Evolutionary conservation across 2,888 invertebrate species (phyloP).

Genomic region (Balanococcus diminutus): DNA sequence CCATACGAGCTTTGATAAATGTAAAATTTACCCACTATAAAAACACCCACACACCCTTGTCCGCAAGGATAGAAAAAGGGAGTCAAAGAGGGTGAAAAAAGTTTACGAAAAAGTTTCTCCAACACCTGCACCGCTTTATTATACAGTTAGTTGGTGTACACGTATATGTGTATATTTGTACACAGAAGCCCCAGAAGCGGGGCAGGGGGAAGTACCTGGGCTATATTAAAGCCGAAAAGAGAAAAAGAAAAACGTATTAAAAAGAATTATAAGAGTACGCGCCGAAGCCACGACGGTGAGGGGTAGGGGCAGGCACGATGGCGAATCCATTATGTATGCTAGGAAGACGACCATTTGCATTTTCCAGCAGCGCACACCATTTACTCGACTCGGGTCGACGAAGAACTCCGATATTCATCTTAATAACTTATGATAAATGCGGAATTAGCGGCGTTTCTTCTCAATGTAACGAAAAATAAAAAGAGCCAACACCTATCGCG

Average conservation of each 20-base stretch:
- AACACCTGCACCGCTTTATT: constrained; percentile 39
- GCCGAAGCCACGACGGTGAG: not conserved
- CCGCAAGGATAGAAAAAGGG: not conserved
- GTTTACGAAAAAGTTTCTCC: not conserved
- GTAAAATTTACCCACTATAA: not conserved
- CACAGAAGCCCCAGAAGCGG: not conserved
- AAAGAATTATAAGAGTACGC: constrained; percentile 16
- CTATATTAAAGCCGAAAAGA: not conserved
- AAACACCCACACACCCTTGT: not conserved
- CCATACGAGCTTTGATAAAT: not conserved
- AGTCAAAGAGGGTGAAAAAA: not conserved
- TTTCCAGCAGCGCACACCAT: not conserved
- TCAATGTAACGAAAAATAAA: constrained; percentile 34
- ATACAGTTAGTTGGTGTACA: not conserved
- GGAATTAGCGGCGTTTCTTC: constrained; percentile 47
- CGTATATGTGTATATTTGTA: not conserved
- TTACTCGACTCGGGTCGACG: constrained; percentile 4
- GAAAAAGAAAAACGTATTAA: not conserved
- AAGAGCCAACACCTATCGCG: constrained; percentile 48
- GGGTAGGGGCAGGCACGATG: not conserved
- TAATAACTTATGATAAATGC: constrained; percentile 48
- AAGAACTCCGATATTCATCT: constrained; percentile 41
- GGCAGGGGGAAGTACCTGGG: not conserved
- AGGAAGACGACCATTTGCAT: constrained; percentile 46
- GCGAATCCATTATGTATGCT: constrained; percentile 41